Conservation (phyloP, 1,140 invertebrate genomes). For the Ceratosolen fusciceps region DNA sequence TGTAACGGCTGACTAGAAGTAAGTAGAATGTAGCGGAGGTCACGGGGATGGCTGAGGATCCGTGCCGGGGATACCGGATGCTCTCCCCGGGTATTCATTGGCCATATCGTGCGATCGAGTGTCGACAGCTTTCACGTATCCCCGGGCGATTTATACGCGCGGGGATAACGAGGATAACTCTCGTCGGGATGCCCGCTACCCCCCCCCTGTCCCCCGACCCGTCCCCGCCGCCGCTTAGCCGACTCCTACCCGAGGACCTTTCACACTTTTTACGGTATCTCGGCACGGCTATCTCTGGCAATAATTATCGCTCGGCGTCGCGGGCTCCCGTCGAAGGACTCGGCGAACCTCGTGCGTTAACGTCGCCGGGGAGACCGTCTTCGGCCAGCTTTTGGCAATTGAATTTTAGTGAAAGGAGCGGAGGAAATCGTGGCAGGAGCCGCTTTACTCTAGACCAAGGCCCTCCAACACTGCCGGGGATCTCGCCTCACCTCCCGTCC, state of each 20-base stretch:
- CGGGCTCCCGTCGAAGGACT: neutral
- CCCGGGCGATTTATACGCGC: neutral
- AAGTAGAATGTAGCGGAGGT: neutral
- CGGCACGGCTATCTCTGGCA: neutral
- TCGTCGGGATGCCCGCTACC: conserved; percentile 1
- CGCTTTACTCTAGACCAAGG: neutral
- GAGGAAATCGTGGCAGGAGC: neutral
- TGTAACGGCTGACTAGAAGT: neutral
- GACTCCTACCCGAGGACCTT: neutral
- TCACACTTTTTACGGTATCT: neutral
- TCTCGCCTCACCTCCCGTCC: too few species aligned
- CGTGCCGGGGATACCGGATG: conserved; percentile 37
- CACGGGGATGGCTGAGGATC: conserved; percentile 18
- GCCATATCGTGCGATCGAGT: conserved; percentile 39
- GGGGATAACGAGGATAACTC: neutral
- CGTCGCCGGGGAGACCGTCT: too few species aligned
- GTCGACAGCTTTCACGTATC: conserved; percentile 25
- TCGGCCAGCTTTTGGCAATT: neutral
- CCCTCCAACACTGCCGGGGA: too few species aligned
- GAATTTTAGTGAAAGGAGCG: conserved; percentile 4
- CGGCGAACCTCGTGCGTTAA: neutral
- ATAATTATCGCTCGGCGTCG: neutral
- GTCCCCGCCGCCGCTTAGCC: neutral
- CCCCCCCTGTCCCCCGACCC: conserved; percentile 2
- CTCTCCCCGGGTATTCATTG: conserved; percentile 50